phyloP scores from a whole-genome alignment of 2,113 vertebrate species.

The Microcebus tavaratra region DNA sequence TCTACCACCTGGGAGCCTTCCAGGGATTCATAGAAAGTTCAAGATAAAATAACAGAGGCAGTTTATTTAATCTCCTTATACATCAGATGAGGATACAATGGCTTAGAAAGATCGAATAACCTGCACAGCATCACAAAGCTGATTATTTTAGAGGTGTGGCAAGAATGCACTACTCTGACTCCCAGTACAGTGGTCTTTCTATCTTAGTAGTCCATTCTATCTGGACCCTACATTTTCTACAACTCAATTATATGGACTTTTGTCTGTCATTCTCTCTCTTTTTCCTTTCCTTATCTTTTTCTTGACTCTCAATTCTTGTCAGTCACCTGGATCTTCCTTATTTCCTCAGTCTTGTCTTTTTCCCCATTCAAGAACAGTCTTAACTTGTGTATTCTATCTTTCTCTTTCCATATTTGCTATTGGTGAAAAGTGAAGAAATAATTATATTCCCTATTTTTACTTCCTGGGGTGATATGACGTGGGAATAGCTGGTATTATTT shows the following conservation, averaged over 20 bases:
- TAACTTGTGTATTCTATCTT: neutral
- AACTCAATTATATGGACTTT: neutral
- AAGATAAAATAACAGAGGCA: slow-evolving; percentile 26
- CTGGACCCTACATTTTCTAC: neutral
- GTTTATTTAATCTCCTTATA: neutral
- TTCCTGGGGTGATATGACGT: neutral
- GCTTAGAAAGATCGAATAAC: neutral
- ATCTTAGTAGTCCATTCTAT: neutral
- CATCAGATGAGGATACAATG: neutral
- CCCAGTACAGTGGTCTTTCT: neutral
- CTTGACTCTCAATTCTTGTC: neutral
- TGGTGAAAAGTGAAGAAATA: slow-evolving; percentile 44
- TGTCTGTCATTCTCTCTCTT: neutral
- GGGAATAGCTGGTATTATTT: slow-evolving; percentile 18
- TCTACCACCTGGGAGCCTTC: neutral
- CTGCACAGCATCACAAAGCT: neutral
- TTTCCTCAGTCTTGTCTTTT: neutral
- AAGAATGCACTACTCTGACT: neutral
- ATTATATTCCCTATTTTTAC: slow-evolving; percentile 23
- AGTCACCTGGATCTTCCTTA: slow-evolving; percentile 5
- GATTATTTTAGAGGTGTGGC: neutral
- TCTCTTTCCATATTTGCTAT: slow-evolving; percentile 16
- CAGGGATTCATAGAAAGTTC: slow-evolving; percentile 47
- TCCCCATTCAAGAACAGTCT: neutral
- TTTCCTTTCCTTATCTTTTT: neutral